These are phyloP conservation scores for Stomatorhinus walkeri DNA, from an alignment of 2,797 vertebrate genomes.

Conservation along the genomic window DNA sequence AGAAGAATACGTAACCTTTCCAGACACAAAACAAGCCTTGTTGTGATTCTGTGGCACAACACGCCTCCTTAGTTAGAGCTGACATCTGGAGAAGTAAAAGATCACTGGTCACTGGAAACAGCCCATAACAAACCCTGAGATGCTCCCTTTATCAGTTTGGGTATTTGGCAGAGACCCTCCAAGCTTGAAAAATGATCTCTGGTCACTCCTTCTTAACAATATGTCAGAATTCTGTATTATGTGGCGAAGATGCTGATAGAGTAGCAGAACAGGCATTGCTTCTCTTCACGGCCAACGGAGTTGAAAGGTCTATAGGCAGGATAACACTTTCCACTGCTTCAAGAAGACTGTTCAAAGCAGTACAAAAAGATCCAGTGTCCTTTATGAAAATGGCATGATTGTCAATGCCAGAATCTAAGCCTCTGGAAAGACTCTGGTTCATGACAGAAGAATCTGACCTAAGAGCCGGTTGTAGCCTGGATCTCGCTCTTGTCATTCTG, in stretches of 20 bases:
- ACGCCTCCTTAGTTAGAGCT: neutral
- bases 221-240: neutral
- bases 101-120: slow-evolving; percentile 5
- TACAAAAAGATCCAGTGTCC: slow-evolving; percentile 3
- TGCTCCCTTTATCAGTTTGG: neutral
- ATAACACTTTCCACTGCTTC: neutral
- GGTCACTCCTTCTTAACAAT: neutral
- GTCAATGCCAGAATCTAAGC: neutral
- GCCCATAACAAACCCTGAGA: neutral
- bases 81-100: neutral
- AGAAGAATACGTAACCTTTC: slow-evolving; percentile 6
- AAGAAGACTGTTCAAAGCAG: neutral
- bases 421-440: neutral
- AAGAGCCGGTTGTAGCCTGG: neutral
- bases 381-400: slow-evolving; percentile 8
- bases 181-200: neutral
- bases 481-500: neutral
- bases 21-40: slow-evolving; percentile 1
- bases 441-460: slow-evolving; percentile 1
- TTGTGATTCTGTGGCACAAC: neutral
- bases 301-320: neutral
- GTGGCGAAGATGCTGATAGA: neutral
- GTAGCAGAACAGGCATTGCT: neutral
- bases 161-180: neutral
- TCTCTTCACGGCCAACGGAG: neutral